These are phyloP conservation scores for Ips nitidus DNA, from an alignment of 1,140 invertebrate genomes.

Conservation along the genomic window DNA sequence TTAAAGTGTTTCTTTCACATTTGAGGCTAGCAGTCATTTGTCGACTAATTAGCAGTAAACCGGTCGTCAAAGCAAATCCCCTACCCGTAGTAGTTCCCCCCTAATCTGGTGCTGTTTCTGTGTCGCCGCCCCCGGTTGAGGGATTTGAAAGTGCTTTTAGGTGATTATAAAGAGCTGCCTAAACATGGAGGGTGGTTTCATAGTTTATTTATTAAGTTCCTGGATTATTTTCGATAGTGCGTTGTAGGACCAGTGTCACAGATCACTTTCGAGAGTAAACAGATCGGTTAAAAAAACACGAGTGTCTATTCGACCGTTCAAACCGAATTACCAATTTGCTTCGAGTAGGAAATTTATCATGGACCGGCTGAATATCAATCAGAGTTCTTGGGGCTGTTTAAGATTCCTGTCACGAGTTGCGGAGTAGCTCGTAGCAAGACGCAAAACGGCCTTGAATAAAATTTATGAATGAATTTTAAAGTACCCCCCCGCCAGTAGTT, in stretches of 20 bases:
- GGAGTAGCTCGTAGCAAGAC: constrained; percentile 14
- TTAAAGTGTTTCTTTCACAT: too few relatives aligned
- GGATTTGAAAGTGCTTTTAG: not conserved
- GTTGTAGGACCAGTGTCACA: too few relatives aligned
- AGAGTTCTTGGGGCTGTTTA: not conserved
- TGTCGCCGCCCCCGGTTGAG: not conserved
- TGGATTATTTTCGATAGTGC: too few relatives aligned
- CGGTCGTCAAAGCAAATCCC: not conserved
- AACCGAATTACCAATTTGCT: constrained; percentile 10
- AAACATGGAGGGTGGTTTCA: not conserved
- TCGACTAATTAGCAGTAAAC: constrained; percentile 2
- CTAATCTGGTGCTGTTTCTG: not conserved
- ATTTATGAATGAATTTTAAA: constrained; percentile 23
- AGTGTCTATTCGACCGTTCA: not conserved
- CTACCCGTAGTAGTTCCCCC: not conserved
- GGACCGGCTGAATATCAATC: constrained; percentile 2
- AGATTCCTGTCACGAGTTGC: constrained; percentile 1
- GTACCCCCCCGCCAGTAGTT: not conserved
- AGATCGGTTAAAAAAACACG: not conserved
- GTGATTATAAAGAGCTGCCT: constrained; percentile 1
- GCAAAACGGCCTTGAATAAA: constrained; percentile 17
- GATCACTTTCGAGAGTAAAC: not conserved
- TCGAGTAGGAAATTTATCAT: constrained; percentile 4
- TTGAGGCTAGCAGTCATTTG: not conserved
- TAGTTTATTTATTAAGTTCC: too few relatives aligned